Base-by-base conservation (phyloP, 1,140 invertebrate genomes). In the Drosophila pachea region DNA sequence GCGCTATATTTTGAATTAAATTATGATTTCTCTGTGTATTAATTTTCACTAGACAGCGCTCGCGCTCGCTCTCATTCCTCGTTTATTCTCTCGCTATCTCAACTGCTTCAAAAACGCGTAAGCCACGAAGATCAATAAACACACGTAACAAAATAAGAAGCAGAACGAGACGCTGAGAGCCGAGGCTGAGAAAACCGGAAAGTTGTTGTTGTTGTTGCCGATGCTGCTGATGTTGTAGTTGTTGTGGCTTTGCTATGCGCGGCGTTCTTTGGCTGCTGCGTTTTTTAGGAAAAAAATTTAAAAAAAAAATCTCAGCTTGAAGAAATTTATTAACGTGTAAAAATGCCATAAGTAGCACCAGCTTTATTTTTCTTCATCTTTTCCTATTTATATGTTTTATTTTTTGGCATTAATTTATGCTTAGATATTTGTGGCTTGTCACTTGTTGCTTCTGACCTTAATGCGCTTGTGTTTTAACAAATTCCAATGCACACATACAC, bases 371-470 rank as follows among this genome's bases (percentile, higher is more conserved):
- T 48, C 53, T 58, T 47, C 22, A 56, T 47, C 54, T 63, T 14
- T 6, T 60, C 47, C 58, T 72, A 6, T 60, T 43, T 60, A 5
- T 48, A 47, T 52, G 11, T 59, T 33, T 16, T 11, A 64, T 63
- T 48, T 32, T 62, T 35, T 47, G 11, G 22, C 47, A 16, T 67
- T 77, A 81, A 77, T 77, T 86, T 79, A 79, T 79, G 70, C 69
- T 60, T 63, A 53, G 68, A 77, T 76, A 81, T 67, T 61, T 74
- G 35, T 60, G n/a, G 53, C 49, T 69, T 74, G 67, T 86, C 81
- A 86, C 81, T 86, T 81, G 81, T 81, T 84, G 81, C 58, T 76
- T 67, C 40, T 77, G 81, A 81, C 81, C 81, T 81, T 86, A 86
- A 86, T 86, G 53, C 49, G 59, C 32, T 61, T 59, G 58, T 48